Base-by-base conservation (phyloP, 2,888 invertebrate genomes). In the Drosophila parthenogenetica region DNA sequence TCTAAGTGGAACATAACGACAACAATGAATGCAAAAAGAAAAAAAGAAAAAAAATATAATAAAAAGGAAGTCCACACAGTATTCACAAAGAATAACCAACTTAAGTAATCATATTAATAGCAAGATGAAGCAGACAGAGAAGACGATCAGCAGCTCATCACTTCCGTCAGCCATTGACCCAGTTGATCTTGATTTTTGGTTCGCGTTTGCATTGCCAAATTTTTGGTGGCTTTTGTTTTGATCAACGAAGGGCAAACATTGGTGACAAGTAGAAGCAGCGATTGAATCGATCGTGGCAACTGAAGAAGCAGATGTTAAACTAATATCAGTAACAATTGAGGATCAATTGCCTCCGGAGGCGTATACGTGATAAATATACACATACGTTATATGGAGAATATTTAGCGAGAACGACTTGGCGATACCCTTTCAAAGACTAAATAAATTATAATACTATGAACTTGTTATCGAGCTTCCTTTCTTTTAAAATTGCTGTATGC, bases 131-230 rank as follows among this genome's bases (percentile, higher is more conserved):
- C 22, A 25, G 40, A 55, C 29, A 29, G 32, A 10, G 17, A 43
- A 32, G 32, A 43, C 29, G 7, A 8, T 19, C 42, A 55, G 22
- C 55, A 55, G 29, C 29, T 29, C 29, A 46, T 57, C 57, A 79
- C 79, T 79, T 79, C 79, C 79, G 79, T 46, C 68, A 77, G 72
- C 70, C 87, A 85, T 82, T 85, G 85, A 87, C 85, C 83, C 68
- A 81, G 80, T 81, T 85, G 49, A 64, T 59, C 16, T 51, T 37
- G 29, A 39, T 37, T 66, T 63, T 48, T 57, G 61, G 42, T 55
- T 64, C 42, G 57, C 16, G 64, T 58, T 59, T 48, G 77, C 77
- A 73, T 77, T 69, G 75, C 73, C 75, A 77, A 72, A 73, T 77
- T 50, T 62, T 43, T 35, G 58, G 22, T 46, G 17, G 61, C 54